Conservation (phyloP, 2,797 vertebrate genomes). For the Pithecia hirsuta region DNA sequence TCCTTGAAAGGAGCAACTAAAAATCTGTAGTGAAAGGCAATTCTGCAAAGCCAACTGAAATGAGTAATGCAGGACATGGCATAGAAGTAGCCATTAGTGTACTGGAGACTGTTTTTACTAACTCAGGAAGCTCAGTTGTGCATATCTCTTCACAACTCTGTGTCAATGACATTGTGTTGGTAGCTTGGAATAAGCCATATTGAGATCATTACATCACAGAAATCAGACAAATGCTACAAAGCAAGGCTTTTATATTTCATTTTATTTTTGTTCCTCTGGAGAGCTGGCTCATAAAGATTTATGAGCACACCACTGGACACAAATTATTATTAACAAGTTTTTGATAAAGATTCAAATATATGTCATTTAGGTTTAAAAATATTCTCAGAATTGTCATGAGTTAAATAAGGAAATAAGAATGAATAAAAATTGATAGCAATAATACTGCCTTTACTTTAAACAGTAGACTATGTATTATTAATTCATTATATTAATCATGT, state of each 20-base stretch:
- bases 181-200: neutral
- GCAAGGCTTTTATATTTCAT: neutral
- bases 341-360: conserved; percentile 38
- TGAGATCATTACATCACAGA: neutral
- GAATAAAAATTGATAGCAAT: conserved; percentile 30
- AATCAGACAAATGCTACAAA: conserved; percentile 9
- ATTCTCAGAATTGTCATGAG: neutral
- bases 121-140: neutral
- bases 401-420: neutral
- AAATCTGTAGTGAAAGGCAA: neutral
- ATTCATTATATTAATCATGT: neutral
- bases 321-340: conserved; percentile 26
- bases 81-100: neutral
- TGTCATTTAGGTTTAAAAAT: conserved; percentile 14
- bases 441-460: neutral
- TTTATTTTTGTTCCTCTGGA: neutral
- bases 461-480: neutral
- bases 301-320: neutral
- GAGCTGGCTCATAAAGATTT: conserved; percentile 16
- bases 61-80: neutral
- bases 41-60: neutral
- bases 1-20: neutral
- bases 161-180: neutral
- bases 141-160: neutral
- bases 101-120: neutral